phyloP scores from a whole-genome alignment of 2,797 vertebrate genomes.

The Parauchenoglanis punctatus region DNA sequence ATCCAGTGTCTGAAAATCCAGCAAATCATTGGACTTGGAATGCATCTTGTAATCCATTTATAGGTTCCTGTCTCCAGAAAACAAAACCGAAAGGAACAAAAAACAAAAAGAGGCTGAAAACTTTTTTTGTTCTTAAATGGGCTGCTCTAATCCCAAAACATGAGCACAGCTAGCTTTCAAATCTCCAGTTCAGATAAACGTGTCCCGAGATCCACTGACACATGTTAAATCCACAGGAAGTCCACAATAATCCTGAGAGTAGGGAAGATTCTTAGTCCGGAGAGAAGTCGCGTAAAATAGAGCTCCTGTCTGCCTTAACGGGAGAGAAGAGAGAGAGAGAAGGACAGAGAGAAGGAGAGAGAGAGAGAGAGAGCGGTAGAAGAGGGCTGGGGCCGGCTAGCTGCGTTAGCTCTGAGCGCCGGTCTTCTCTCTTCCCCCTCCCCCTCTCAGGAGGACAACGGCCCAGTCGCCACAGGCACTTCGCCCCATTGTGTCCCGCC shows the following conservation, averaged over 20 bases:
- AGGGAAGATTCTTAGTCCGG: slow-evolving; percentile 57
- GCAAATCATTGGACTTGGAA: slow-evolving; percentile 81
- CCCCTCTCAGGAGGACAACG: slow-evolving; percentile 79
- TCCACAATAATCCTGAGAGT: slow-evolving; percentile 57
- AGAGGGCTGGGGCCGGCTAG: slow-evolving; percentile 75
- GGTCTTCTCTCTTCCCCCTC: slow-evolving; percentile 79
- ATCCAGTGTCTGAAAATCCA: slow-evolving; percentile 84
- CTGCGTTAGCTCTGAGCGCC: slow-evolving; percentile 80
- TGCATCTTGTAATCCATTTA: slow-evolving; percentile 85
- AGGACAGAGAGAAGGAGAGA: slow-evolving; percentile 16
- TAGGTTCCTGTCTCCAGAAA: slow-evolving; percentile 65
- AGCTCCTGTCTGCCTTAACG: slow-evolving; percentile 52
- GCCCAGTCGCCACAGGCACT: slow-evolving; percentile 80
- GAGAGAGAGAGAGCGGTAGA: slow-evolving; percentile 57
- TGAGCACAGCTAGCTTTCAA: slow-evolving; percentile 59
- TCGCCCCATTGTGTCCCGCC: slow-evolving; percentile 78
- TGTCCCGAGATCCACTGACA: slow-evolving; percentile 68
- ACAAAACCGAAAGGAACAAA: slow-evolving; percentile 54
- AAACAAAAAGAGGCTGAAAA: slow-evolving; percentile 55
- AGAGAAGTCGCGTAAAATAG: slow-evolving; percentile 52
- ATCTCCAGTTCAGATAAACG: slow-evolving; percentile 58
- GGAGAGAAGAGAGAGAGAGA: slow-evolving; percentile 53
- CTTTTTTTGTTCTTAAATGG: slow-evolving; percentile 53
- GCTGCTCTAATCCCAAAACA: slow-evolving; percentile 62
- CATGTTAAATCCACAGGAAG: slow-evolving; percentile 69